Base-by-base conservation (phyloP, 2,888 invertebrate species). In the Rotaria macrura region DNA sequence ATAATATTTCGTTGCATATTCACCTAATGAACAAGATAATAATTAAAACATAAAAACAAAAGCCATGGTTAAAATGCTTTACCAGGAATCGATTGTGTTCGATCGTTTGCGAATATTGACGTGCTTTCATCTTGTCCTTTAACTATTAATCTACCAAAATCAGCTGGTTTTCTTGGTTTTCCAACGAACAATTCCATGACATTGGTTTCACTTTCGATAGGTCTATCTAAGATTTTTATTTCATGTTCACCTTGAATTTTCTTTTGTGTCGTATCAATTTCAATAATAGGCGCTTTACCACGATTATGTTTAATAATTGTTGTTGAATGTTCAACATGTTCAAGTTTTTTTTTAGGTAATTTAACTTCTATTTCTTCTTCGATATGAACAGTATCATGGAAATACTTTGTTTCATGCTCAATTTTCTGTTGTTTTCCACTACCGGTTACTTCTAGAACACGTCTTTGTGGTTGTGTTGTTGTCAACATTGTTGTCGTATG, bases 281-380 rank as follows among this genome's bases (percentile, higher is more conserved):
- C 79, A 25, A 79, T 79, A 40, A 79, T 43, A 5, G 79, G 79
- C 12, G 5, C 79, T 79, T n/a, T 40, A 79, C 79, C 79, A n/a
- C 79, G 79, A 43, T n/a, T 79, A 40, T 43, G 79, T 79, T 43
- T 79, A 79, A 79, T 25, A 14, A 79, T 79, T n/a, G 79, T 79
- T 38, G 79, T 3, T 43, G 40, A n/a, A 79, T 79, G 79, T 43
- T 79, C 79, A 43, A 14, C 79, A 25, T 43, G 79, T 43, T 79
- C 43, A 43, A 14, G 7, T 40, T 79, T 23, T 43, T 3, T 23
- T 79, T 43, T 79, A 25, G 79, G 79, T 79, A 79, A 79, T 43
- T 2, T 23, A 25, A 79, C 40, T 79, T 79, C 79, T 4, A 79
- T 9, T 43, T 23, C 79, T 79, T 79, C 79, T 79, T 79, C 79